phyloP scores from a whole-genome alignment of 2,888 invertebrate species.

The Notodonta ziczac region DNA sequence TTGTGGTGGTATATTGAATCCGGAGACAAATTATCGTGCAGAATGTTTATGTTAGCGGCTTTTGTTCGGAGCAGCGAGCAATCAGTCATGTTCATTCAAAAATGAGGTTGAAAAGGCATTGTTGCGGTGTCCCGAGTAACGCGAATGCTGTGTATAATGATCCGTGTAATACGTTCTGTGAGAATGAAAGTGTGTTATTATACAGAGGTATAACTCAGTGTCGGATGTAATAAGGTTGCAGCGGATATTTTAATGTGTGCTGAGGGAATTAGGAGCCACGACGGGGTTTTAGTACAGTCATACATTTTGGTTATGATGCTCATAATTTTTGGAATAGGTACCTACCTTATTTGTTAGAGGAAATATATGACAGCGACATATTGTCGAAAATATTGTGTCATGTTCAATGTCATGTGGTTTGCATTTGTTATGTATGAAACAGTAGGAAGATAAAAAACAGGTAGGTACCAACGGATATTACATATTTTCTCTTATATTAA shows the following conservation, averaged over 20 bases:
- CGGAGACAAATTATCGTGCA: conserved; percentile 58
- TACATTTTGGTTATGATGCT: conserved; percentile 32
- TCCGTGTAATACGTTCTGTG: conserved; percentile 55
- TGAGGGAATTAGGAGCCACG: conserved; percentile 43
- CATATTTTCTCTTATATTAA: no score
- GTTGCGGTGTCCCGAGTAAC: conserved; percentile 40
- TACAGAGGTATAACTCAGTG: conserved; percentile 64
- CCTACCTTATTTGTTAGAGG: conserved; percentile 15
- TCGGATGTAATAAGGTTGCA: conserved; percentile 55
- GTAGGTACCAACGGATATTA: no score
- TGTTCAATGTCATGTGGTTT: neutral
- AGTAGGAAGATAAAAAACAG: no score
- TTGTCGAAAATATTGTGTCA: neutral
- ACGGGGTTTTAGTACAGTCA: conserved; percentile 27
- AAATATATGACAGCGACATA: neutral
- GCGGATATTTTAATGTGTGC: conserved; percentile 58
- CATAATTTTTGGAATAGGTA: conserved; percentile 31
- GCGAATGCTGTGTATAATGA: conserved; percentile 60
- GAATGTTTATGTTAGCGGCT: conserved; percentile 71
- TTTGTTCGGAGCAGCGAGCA: conserved; percentile 72
- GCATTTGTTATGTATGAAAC: neutral
- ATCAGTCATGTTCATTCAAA: conserved; percentile 79
- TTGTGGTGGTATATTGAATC: conserved; percentile 29
- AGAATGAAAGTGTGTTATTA: conserved; percentile 62
- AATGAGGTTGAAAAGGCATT: conserved; percentile 70